These are phyloP conservation scores for Ellobius talpinus DNA, from an alignment of 2,113 vertebrate species.

Conservation along the genomic window DNA sequence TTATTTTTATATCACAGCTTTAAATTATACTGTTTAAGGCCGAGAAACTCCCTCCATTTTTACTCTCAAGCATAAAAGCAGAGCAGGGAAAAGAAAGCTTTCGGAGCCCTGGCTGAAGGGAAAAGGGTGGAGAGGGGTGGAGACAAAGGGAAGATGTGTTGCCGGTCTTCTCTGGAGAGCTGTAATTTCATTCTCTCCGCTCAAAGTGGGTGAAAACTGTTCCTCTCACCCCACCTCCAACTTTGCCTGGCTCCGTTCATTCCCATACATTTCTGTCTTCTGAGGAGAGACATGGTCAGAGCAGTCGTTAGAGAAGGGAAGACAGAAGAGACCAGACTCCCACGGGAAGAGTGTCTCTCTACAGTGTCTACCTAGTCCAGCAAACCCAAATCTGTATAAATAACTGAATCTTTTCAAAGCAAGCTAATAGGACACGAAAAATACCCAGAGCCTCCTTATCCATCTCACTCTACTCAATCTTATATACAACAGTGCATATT, in stretches of 20 bases:
- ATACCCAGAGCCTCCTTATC: background rate
- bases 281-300: background rate
- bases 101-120: background rate
- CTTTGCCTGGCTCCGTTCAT: constrained; percentile 6
- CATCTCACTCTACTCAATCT: constrained; percentile 5
- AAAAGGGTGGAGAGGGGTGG: constrained; percentile 10
- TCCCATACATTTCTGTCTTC: constrained; percentile 36
- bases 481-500: background rate
- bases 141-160: constrained; percentile 20
- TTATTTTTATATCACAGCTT: constrained; percentile 63
- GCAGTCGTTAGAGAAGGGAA: background rate
- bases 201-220: constrained; percentile 21
- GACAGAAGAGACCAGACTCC: constrained; percentile 40
- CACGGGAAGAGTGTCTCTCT: background rate
- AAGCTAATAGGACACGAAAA: background rate
- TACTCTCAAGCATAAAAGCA: constrained; percentile 6
- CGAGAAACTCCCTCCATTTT: constrained; percentile 70
- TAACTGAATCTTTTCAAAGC: background rate
- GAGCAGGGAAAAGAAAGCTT: background rate
- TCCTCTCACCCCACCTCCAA: constrained; percentile 47
- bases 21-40: constrained; percentile 71
- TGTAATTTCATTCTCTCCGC: constrained; percentile 66
- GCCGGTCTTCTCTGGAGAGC: background rate
- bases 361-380: background rate
- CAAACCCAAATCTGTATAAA: background rate